Percentiles rank a stretch among this genome's conserved stretches.
Conservation (phyloP, 2,888 invertebrate genomes). For the Neoaliturus tenellus region DNA sequence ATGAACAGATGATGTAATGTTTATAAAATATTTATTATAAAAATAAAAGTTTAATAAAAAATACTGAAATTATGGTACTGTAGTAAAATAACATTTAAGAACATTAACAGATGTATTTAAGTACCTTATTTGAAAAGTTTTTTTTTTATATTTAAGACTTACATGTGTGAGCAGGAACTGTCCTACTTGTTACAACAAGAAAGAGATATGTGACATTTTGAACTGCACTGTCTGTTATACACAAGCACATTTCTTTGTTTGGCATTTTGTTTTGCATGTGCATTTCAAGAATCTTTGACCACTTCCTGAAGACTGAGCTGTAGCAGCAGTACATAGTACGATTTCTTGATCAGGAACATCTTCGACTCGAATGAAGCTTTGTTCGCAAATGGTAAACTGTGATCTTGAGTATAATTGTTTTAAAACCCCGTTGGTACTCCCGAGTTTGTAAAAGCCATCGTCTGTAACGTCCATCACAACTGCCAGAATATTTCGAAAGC, state of each 20-base stretch:
- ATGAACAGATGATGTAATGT: too few relatives aligned
- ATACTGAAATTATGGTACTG: too few relatives aligned
- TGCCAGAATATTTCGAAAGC: slow-evolving; percentile 41
- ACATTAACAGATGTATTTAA: too few relatives aligned
- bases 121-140: too few relatives aligned
- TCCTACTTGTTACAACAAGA: background rate
- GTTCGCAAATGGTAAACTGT: slow-evolving; percentile 6
- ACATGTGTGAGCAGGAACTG: too few relatives aligned
- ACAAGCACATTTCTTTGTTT: slow-evolving; percentile 17
- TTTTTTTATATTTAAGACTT: too few relatives aligned
- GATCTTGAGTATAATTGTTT: slow-evolving; percentile 16
- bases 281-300: slow-evolving; percentile 46
- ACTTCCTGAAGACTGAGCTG: slow-evolving; percentile 40
- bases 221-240: slow-evolving; percentile 20
- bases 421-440: slow-evolving; percentile 26
- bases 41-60: background rate
- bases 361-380: background rate
- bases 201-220: slow-evolving; percentile 16
- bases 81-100: too few relatives aligned
- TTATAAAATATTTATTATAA: too few relatives aligned
- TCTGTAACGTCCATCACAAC: slow-evolving; percentile 48
- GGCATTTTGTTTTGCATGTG: slow-evolving; percentile 48
- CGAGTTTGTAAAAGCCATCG: slow-evolving; percentile 49
- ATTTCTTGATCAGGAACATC: background rate
- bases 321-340: background rate